phyloP scores from a whole-genome alignment of 2,888 invertebrate species.

The Ormia ochracea region DNA sequence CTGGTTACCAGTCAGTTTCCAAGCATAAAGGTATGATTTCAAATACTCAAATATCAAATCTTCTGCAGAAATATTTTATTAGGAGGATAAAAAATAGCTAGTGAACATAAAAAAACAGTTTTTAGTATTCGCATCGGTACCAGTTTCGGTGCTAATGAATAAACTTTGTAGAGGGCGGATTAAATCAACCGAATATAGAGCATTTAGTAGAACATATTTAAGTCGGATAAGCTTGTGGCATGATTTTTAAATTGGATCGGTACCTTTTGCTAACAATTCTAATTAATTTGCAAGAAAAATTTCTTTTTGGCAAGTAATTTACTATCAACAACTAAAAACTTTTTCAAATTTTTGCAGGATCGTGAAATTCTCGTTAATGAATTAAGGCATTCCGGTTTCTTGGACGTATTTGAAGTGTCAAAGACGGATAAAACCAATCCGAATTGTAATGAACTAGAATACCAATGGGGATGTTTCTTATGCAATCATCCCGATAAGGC shows the following conservation, averaged over 20 bases:
- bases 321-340: background rate
- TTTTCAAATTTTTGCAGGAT: conserved; percentile 79
- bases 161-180: no score
- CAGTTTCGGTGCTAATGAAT: no score
- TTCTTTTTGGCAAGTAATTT: no score
- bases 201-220: no score
- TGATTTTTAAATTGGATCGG: no score
- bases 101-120: no score
- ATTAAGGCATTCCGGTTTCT: conserved; percentile 89
- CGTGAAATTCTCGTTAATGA: conserved; percentile 92
- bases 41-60: background rate
- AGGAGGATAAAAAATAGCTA: background rate
- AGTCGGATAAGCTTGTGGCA: no score
- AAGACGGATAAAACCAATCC: conserved; percentile 77
- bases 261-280: no score
- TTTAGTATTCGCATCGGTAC: no score
- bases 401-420: conserved; percentile 93
- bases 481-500: conserved; percentile 95
- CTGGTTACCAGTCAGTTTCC: conserved; percentile 97
- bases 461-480: conserved; percentile 92
- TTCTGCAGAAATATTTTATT: background rate
- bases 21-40: conserved; percentile 83
- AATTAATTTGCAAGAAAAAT: no score
- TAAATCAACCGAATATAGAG: no score
- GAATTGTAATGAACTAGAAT: conserved; percentile 78